Evolutionary conservation across 2,797 vertebrate species (phyloP), one percentile per base, ranked within the genome.

Genomic region (Lophotriccus pileatus): DNA sequence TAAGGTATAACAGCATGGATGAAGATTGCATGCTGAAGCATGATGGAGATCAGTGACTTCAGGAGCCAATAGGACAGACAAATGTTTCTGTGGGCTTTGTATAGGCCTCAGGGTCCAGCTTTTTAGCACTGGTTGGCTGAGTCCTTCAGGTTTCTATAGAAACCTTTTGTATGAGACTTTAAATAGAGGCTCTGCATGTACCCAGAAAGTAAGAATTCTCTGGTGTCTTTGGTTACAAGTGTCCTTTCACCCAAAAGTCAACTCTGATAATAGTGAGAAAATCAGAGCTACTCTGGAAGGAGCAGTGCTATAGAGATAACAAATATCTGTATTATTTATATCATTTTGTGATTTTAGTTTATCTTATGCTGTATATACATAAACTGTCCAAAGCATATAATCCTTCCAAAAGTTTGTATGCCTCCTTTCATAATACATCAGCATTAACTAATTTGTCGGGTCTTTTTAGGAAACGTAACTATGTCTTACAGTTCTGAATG

Each of bases 131-230:
- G 70, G 19, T 47, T 89, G 70, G 43, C 64, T 53, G 55, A 92
- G 60, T 87, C 68, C 49, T 93, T 89, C 73, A 66, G 84, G 94
- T 93, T 97, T 95, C 89, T 95, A 95, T 87, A 93, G 94, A 95
- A 95, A 95, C 89, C 82, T 93, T 95, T 95, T 75, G 60, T 85
- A 19, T 84, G 75, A 94, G 67, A 63, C 75, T 92, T 96, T 94
- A 93, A 87, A 95, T 82, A 91, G 92, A 93, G 89, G 75, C 60
- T 87, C 68, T 83, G 43, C 36, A 13, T 78, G 72, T 69, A 90
- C 53, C 74, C 75, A 84, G 78, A 87, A 80, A 59, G 56, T 85
- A 77, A 89, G 77, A 77, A 83, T 85, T 89, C 87, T 87, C 78
- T 75, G 21, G 56, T 83, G 68, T 41, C 82, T 95, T 91, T 72